phyloP scores from a whole-genome alignment of 2,113 vertebrate species.

The Brachyhypopomus occidentalis region DNA sequence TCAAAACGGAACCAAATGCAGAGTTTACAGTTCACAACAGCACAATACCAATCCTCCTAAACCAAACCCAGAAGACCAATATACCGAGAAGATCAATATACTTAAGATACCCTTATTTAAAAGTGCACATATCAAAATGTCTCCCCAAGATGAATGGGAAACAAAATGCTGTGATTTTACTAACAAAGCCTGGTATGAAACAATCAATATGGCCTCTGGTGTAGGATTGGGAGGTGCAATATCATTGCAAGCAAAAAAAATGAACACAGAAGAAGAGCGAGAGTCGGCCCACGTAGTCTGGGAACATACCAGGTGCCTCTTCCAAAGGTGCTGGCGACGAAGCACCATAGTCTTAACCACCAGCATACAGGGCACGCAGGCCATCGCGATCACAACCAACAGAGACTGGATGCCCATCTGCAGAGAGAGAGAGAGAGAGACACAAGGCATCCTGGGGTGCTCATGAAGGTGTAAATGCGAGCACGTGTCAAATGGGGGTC shows the following conservation, averaged over 20 bases:
- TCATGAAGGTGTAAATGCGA: too few relatives aligned
- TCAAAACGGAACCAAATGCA: slow-evolving; percentile 57
- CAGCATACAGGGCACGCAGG: slow-evolving; percentile 97
- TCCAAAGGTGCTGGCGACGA: slow-evolving; percentile 89
- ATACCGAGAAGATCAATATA: neutral
- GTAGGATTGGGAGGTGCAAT: neutral
- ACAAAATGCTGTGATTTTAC: neutral
- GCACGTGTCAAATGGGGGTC: neutral
- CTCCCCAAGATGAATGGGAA: neutral
- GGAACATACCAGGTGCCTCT: slow-evolving; percentile 88
- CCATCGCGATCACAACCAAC: slow-evolving; percentile 89
- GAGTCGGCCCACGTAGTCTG: slow-evolving; percentile 16
- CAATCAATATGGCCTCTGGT: neutral
- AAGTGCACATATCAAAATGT: neutral
- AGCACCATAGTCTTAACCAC: slow-evolving; percentile 92
- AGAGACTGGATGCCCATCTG: slow-evolving; percentile 92
- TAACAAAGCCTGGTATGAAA: neutral
- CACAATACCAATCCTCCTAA: slow-evolving; percentile 1
- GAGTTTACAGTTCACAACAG: slow-evolving; percentile 56
- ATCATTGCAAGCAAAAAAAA: slow-evolving; percentile 5
- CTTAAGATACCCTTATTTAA: neutral
- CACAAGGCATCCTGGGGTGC: too few relatives aligned
- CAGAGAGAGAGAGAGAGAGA: slow-evolving; percentile 62
- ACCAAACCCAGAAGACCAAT: neutral
- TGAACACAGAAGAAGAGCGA: neutral